Evolutionary conservation across 2,888 invertebrate species (phyloP), one percentile per base, ranked within the genome.

Genomic region (Phragmatobia fuliginosa): DNA sequence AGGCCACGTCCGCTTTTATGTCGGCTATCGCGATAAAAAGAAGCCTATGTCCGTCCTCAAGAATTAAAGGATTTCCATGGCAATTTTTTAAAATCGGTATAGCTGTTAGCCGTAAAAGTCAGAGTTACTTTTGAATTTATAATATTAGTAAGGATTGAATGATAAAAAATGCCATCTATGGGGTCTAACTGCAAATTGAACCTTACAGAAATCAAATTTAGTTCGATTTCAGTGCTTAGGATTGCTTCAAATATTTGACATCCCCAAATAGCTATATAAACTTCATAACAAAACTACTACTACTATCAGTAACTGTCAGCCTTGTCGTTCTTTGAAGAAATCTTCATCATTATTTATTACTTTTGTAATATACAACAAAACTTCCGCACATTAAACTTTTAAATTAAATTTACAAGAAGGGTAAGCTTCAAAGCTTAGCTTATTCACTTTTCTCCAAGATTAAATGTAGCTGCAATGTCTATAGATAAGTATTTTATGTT

Each of bases 331-430:
- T 16, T 4, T 32, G 59, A 41, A 32, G 45, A 59, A 31, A 16
- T 41, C n/a, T 25, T 59, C 59, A 32, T 25, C 18, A n/a, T 66
- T 60, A 45, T 60, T 66, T 60, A 66, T 60, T 45, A 5, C 45
- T 18, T 66, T 45, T 45, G 33, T 32, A 59, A 45, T 61, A 36
- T 18, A 33, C 16, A 45, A 64, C 16, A 32, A 58, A 31, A 31
- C 28, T 56, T 28, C 5, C 7, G 2, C 28, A 36, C n/a, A 16
- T 14, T 58, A 58, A 38, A 38, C 32, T 25, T 38, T 28, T 0
- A 41, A 66, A 58, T 38, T 66, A 66, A 41, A 33, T 33, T 33
- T 33, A 31, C 38, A 25, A 58, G 21, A 58, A 31, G n/a, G n/a
- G 36, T 60, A 60, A n/a, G 45, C 45, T 45, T 49, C 49, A 49